phyloP scores from a whole-genome alignment of 2,113 vertebrate species.

The Mugil cephalus region DNA sequence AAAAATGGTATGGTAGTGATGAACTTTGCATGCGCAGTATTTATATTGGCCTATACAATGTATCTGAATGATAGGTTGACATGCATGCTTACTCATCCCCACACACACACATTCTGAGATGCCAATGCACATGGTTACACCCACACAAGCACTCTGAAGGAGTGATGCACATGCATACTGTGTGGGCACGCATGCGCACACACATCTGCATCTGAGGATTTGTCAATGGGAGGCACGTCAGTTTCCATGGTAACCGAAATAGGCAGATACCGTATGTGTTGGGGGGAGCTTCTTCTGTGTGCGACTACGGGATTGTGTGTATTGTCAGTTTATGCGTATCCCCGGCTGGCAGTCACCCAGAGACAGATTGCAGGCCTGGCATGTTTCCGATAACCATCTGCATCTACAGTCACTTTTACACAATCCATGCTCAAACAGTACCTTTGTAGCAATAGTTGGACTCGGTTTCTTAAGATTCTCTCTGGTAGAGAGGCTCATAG shows the following conservation, averaged over 20 bases:
- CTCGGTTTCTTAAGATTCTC: slow-evolving; percentile 5
- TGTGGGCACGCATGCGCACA: slow-evolving; percentile 18
- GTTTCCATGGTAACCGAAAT: slow-evolving; percentile 79
- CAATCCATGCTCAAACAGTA: slow-evolving; percentile 33
- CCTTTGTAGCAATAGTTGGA: slow-evolving; percentile 27
- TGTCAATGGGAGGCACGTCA: slow-evolving; percentile 78
- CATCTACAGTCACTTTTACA: slow-evolving; percentile 57
- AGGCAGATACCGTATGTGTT: slow-evolving; percentile 61
- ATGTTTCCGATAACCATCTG: slow-evolving; percentile 51
- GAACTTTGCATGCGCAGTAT: background rate
- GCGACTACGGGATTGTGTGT: slow-evolving; percentile 45
- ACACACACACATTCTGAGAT: slow-evolving; percentile 44
- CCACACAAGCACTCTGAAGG: slow-evolving; percentile 38
- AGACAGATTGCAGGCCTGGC: slow-evolving; percentile 73
- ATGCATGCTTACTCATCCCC: slow-evolving; percentile 41
- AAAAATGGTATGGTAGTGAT: background rate
- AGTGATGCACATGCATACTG: slow-evolving; percentile 12
- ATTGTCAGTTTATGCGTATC: slow-evolving; percentile 64
- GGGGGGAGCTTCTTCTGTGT: slow-evolving; percentile 41
- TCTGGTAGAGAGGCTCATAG: background rate
- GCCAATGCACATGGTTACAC: slow-evolving; percentile 55
- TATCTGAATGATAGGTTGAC: slow-evolving; percentile 33
- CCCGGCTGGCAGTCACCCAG: slow-evolving; percentile 69
- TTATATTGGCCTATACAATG: slow-evolving; percentile 1
- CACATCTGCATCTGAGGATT: slow-evolving; percentile 58